Evolutionary conservation across 2,888 invertebrate genomes (phyloP).

Genomic region (Netelia inedita): DNA sequence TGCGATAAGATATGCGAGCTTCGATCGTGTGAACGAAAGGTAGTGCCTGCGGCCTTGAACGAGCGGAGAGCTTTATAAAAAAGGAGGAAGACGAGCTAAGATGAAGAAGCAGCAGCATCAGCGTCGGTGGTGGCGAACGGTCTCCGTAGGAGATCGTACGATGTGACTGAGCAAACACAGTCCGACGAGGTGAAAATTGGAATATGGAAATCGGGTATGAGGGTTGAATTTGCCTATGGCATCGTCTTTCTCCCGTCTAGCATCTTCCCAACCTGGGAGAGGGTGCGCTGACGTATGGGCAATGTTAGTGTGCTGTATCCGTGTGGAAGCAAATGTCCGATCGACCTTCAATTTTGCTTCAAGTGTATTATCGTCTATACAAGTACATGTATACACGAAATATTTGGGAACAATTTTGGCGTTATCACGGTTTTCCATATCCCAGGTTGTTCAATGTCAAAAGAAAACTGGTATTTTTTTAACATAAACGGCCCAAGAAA

Average conservation of each 20-base stretch:
- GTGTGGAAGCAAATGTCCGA: constrained; percentile 57
- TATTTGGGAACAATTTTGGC: constrained; percentile 13
- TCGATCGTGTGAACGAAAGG: constrained; percentile 63
- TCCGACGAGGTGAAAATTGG: constrained; percentile 69
- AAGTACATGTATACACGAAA: neutral
- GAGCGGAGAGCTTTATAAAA: constrained; percentile 45
- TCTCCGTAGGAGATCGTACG: constrained; percentile 56
- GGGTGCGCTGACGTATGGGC: constrained; percentile 55
- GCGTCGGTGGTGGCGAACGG: constrained; percentile 20
- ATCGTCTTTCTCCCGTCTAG: neutral
- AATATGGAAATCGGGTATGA: constrained; percentile 68
- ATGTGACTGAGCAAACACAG: constrained; percentile 69
- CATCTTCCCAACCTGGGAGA: constrained; percentile 24
- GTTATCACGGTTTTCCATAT: neutral
- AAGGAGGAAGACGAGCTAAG: constrained; percentile 45
- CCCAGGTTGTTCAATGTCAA: too few relatives aligned
- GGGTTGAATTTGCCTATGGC: constrained; percentile 41
- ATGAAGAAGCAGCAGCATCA: constrained; percentile 17
- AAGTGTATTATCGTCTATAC: constrained; percentile 9
- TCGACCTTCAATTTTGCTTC: constrained; percentile 62
- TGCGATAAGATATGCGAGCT: constrained; percentile 61
- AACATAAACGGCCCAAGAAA: too few relatives aligned
- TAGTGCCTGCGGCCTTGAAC: constrained; percentile 54
- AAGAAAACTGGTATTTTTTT: too few relatives aligned
- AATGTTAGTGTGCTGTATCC: constrained; percentile 49